phyloP scores from a whole-genome alignment of 1,140 invertebrate species.

The Brachionus rubens region DNA sequence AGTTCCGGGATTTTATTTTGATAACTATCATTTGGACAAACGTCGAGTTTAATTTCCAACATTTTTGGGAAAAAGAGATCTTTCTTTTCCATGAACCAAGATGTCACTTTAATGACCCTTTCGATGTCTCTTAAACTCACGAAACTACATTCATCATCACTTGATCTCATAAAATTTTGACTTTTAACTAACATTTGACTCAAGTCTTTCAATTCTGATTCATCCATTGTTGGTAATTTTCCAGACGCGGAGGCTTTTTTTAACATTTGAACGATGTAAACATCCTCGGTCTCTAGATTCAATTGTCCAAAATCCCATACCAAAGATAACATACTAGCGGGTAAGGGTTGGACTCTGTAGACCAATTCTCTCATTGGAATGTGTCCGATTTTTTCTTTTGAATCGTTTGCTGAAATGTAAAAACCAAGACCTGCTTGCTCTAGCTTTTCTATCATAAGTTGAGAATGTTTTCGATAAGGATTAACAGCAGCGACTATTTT shows the following conservation, averaged over 20 bases:
- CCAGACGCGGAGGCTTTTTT: neutral
- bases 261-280: conserved; percentile 52
- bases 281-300: conserved; percentile 50
- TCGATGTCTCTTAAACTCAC: conserved; percentile 57
- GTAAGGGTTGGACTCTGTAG: conserved; percentile 54
- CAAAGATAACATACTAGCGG: conserved; percentile 54
- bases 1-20: neutral
- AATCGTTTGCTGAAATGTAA: conserved; percentile 52
- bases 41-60: neutral
- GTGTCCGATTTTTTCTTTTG: conserved; percentile 49
- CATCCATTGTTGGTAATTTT: neutral
- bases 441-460: conserved; percentile 51
- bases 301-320: conserved; percentile 58
- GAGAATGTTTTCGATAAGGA: conserved; percentile 56
- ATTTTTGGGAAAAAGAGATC: conserved; percentile 15
- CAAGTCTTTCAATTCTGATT: conserved; percentile 16
- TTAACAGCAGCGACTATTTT: conserved; percentile 57
- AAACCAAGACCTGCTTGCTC: conserved; percentile 56
- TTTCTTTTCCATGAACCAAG: conserved; percentile 47
- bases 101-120: conserved; percentile 49
- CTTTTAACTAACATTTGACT: conserved; percentile 51
- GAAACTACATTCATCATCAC: conserved; percentile 57
- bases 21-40: neutral
- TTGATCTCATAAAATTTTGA: conserved; percentile 54
- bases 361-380: conserved; percentile 56